Evolutionary conservation across 1,140 invertebrate species (phyloP).

Genomic region (Drosophila parvula): DNA sequence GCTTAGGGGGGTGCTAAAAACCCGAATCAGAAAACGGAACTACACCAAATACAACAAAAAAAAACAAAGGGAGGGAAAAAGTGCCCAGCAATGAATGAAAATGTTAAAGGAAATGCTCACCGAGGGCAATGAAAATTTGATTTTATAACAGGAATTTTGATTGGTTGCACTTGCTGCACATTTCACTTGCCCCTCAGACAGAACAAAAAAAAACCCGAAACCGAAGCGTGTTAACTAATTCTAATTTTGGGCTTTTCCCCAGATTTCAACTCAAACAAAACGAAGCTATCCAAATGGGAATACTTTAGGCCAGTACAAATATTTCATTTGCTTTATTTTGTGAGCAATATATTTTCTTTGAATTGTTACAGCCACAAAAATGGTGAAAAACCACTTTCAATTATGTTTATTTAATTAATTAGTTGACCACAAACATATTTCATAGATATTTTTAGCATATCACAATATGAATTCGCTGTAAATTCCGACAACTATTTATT

Average conservation of each 20-base stretch:
- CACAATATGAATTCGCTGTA: neutral
- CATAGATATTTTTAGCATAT: neutral
- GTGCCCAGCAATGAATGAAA: conserved; percentile 44
- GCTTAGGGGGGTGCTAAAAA: conserved; percentile 3
- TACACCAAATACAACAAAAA: conserved; percentile 34
- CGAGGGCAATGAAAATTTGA: conserved; percentile 79
- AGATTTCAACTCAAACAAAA: no score
- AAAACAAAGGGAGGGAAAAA: conserved; percentile 33
- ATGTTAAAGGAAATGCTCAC: conserved; percentile 68
- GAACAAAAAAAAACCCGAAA: neutral
- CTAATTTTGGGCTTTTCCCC: neutral
- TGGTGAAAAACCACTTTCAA: no score
- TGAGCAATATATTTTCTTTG: no score
- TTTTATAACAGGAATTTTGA: conserved; percentile 82
- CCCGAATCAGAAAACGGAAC: conserved; percentile 53
- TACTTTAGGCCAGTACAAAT: no score
- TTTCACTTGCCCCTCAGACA: conserved; percentile 8
- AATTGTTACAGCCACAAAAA: neutral
- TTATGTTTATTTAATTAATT: conserved; percentile 3
- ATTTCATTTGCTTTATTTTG: neutral
- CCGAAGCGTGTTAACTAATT: neutral
- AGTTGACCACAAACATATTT: neutral
- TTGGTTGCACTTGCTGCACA: conserved; percentile 69
- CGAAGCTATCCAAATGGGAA: no score
- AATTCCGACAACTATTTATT: neutral